phyloP scores from a whole-genome alignment of 2,888 invertebrate genomes.

The Eupithecia pulchellata region DNA sequence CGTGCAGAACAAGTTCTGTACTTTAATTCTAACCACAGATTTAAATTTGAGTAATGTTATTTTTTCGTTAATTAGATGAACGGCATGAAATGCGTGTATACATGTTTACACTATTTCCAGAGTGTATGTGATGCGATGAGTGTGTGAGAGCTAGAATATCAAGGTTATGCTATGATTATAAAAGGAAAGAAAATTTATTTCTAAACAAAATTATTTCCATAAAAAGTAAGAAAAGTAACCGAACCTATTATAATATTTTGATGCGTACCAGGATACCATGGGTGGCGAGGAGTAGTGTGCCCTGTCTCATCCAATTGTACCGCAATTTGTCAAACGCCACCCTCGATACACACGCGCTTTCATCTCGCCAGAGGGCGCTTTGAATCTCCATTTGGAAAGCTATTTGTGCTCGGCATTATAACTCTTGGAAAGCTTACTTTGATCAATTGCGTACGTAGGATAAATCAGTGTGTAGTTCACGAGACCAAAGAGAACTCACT shows the following conservation, averaged over 20 bases:
- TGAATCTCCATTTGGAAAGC: conserved; percentile 17
- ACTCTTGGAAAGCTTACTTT: conserved; percentile 10
- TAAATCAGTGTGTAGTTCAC: neutral
- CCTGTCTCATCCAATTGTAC: conserved; percentile 62
- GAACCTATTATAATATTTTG: neutral
- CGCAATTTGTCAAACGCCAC: conserved; percentile 69
- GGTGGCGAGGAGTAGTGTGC: conserved; percentile 37
- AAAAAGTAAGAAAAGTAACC: neutral
- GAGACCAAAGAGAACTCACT: neutral
- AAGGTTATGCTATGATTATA: too few relatives aligned
- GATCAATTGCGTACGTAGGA: neutral
- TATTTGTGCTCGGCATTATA: conserved; percentile 18
- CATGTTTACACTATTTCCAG: too few relatives aligned
- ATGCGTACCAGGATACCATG: conserved; percentile 23
- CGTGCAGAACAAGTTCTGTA: too few relatives aligned
- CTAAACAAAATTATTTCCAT: too few relatives aligned
- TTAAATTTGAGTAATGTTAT: too few relatives aligned
- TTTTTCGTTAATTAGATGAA: too few relatives aligned
- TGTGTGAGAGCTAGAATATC: too few relatives aligned
- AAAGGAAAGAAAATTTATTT: too few relatives aligned
- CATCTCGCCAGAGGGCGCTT: conserved; percentile 23
- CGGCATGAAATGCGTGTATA: too few relatives aligned
- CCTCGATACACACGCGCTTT: conserved; percentile 23
- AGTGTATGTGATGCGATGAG: too few relatives aligned
- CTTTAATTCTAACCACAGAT: too few relatives aligned